These are phyloP conservation scores for Leptoteleia sp. DNA, from an alignment of 1,140 invertebrate genomes.

Conservation along the genomic window DNA sequence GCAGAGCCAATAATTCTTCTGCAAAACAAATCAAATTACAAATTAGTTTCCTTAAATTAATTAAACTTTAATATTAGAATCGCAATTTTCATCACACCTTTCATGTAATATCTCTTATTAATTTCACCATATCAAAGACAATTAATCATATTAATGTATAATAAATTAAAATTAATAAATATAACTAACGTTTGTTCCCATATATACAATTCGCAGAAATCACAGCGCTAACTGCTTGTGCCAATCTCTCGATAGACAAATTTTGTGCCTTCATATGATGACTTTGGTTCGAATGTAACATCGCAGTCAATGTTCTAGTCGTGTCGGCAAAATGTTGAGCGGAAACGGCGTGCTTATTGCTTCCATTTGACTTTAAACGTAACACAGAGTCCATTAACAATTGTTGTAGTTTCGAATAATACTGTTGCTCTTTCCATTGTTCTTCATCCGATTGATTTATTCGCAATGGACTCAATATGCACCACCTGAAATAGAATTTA, in stretches of 20 bases:
- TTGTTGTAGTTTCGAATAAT: conserved; percentile 79
- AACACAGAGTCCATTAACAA: conserved; percentile 79
- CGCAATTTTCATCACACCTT: no score
- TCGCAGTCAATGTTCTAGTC: conserved; percentile 68
- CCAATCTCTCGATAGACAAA: conserved; percentile 85
- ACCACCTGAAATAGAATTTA: conserved; percentile 71
- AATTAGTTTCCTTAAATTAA: neutral
- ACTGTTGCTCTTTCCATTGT: conserved; percentile 67
- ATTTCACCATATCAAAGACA: no score
- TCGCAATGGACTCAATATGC: conserved; percentile 76
- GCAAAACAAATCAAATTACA: conserved; percentile 61
- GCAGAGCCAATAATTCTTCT: conserved; percentile 78
- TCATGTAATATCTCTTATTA: no score
- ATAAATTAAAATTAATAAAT: no score
- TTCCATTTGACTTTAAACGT: conserved; percentile 73
- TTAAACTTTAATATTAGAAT: no score
- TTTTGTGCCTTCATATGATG: conserved; percentile 62
- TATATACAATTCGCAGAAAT: conserved; percentile 88
- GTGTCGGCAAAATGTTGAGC: conserved; percentile 78
- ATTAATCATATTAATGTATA: no score
- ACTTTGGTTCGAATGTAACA: conserved; percentile 66
- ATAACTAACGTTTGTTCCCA: conserved; percentile 84
- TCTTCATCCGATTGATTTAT: conserved; percentile 38
- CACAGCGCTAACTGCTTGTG: conserved; percentile 88
- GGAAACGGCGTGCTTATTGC: conserved; percentile 79